Percentiles rank a stretch among this genome's conserved stretches.
Evolutionary conservation across 2,113 vertebrate genomes (phyloP).

Genomic region (Syrrhaptes paradoxus): DNA sequence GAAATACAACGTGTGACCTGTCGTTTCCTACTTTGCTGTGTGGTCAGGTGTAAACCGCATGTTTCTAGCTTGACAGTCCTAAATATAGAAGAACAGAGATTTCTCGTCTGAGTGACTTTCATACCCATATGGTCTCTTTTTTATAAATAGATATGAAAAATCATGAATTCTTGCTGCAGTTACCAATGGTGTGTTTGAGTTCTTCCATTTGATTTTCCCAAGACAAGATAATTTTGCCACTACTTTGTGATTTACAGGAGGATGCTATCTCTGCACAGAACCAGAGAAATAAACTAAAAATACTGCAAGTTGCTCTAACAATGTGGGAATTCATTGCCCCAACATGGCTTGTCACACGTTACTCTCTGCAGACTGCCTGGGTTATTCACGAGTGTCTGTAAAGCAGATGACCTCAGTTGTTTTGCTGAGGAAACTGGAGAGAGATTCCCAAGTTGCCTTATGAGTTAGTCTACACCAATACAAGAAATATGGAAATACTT

Average conservation of each 20-base stretch:
- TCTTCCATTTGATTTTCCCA: constrained; percentile 46
- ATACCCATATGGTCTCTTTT: not conserved
- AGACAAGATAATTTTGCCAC: constrained; percentile 9
- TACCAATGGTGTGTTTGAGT: not conserved
- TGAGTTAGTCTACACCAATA: not conserved
- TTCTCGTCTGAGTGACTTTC: not conserved
- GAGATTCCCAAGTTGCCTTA: not conserved
- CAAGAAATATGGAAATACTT: not conserved
- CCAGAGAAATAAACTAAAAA: constrained; percentile 61
- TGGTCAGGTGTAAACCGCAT: not conserved
- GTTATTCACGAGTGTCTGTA: constrained; percentile 44
- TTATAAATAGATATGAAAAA: not conserved
- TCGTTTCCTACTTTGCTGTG: not conserved
- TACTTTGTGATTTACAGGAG: constrained; percentile 8
- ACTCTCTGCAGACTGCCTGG: constrained; percentile 31
- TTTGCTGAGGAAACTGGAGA: constrained; percentile 28
- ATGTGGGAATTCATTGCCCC: constrained; percentile 59
- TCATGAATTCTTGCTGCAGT: not conserved
- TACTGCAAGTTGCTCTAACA: constrained; percentile 37
- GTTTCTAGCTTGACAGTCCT: not conserved
- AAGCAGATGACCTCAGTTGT: constrained; percentile 58
- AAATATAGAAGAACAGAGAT: not conserved
- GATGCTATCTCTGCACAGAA: constrained; percentile 77
- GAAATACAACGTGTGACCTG: not conserved
- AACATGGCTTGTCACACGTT: constrained; percentile 56